These are phyloP conservation scores for Drosophila takahashii DNA, from an alignment of 1,140 invertebrate genomes.

Conservation along the genomic window DNA sequence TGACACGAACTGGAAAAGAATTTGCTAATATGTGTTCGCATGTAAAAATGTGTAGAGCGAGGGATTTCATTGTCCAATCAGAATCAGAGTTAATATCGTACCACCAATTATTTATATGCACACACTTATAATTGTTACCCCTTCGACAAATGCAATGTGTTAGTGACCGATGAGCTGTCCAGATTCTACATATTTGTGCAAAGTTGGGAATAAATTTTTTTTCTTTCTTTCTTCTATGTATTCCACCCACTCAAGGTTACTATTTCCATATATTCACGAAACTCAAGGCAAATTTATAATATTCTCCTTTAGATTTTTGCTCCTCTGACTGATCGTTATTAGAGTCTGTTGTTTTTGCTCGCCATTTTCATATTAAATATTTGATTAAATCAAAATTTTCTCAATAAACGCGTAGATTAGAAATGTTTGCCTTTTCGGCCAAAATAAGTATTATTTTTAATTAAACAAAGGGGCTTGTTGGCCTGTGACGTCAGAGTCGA, in stretches of 20 bases:
- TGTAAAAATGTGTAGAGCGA: conserved; percentile 9
- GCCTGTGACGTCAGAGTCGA: conserved; percentile 1
- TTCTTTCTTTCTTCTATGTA: too few species aligned
- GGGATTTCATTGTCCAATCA: conserved; percentile 12
- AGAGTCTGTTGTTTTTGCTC: too few species aligned
- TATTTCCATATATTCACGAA: not conserved
- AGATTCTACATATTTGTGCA: not conserved
- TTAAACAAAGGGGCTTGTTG: not conserved
- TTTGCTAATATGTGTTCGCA: not conserved
- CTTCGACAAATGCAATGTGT: not conserved
- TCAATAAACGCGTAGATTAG: not conserved
- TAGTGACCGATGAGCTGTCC: conserved; percentile 3
- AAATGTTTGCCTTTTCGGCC: not conserved
- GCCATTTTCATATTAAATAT: too few species aligned
- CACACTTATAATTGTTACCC: not conserved
- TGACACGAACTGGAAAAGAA: not conserved
- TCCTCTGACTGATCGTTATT: too few species aligned
- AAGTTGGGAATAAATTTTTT: too few species aligned
- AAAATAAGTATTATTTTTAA: not conserved
- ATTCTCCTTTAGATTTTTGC: too few species aligned
- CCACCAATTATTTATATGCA: conserved; percentile 6
- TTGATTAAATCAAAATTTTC: too few species aligned
- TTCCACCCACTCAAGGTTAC: not conserved
- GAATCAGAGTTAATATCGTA: conserved; percentile 3
- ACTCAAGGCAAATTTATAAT: too few species aligned